These are phyloP conservation scores for Drepanosiphum platanoidis DNA, from an alignment of 2,888 invertebrate genomes.

Conservation along the genomic window DNA sequence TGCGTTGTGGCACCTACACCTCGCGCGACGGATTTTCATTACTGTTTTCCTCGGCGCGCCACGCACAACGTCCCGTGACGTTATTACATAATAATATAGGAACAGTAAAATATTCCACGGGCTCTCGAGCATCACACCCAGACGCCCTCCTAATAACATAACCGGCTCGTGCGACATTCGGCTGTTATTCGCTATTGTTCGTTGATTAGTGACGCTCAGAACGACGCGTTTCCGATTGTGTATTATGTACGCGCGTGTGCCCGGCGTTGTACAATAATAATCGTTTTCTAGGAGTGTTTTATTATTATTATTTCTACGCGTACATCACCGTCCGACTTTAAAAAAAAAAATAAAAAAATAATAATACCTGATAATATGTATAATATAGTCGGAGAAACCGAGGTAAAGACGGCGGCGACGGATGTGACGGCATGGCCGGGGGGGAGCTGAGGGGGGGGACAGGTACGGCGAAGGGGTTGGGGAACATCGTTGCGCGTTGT, in stretches of 20 bases:
- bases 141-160: conserved; percentile 37
- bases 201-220: conserved; percentile 58
- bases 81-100: not conserved
- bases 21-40: conserved; percentile 17
- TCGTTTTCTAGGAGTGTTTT: conserved; percentile 55
- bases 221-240: conserved; percentile 56
- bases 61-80: not conserved
- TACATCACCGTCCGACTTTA: not conserved
- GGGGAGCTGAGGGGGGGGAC: not conserved
- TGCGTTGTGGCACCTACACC: too few relatives aligned
- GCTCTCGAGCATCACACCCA: conserved; percentile 37
- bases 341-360: not conserved
- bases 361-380: conserved; percentile 10
- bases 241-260: not conserved
- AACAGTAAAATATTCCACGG: conserved; percentile 42
- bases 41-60: conserved; percentile 6
- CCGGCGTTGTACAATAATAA: conserved; percentile 2
- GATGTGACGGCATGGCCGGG: not conserved
- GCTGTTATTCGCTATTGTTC: conserved; percentile 56
- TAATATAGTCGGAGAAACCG: conserved; percentile 15
- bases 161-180: conserved; percentile 56
- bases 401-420: not conserved
- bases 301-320: not conserved
- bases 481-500: conserved; percentile 6
- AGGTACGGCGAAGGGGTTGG: not conserved